Evolutionary conservation across 30 jellyfish, hydroid and myxozoan genomes (phyloP).

Genomic region (Pseudorhiza aurosa): DNA sequence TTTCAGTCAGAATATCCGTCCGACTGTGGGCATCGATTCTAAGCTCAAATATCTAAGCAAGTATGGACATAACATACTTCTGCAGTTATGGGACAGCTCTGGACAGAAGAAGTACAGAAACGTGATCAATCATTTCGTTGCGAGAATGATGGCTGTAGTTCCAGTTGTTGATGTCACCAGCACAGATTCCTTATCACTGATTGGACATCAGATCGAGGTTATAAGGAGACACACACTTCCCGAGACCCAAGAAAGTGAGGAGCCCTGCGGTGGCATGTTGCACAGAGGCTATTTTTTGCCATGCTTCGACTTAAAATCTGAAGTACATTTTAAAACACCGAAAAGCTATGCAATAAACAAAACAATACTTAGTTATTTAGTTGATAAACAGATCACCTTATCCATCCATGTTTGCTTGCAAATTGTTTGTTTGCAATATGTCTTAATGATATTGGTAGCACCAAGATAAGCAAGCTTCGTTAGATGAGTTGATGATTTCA

Average conservation of each 20-base stretch:
- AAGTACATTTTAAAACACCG: background rate
- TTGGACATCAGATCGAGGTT: slow-evolving; percentile 65
- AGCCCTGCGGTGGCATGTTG: too few species aligned
- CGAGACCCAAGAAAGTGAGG: slow-evolving; percentile 44
- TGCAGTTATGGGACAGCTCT: slow-evolving; percentile 78
- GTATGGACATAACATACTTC: slow-evolving; percentile 26
- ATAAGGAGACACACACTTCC: slow-evolving; percentile 20
- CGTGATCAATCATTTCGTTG: slow-evolving; percentile 34
- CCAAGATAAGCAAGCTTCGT: slow-evolving; percentile 41
- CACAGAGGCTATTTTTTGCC: too few species aligned
- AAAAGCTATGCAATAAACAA: too few species aligned
- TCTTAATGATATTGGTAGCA: slow-evolving; percentile 52
- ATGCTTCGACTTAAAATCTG: background rate
- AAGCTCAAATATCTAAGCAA: slow-evolving; percentile 13
- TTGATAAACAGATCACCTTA: slow-evolving; percentile 20
- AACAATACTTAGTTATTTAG: too few species aligned
- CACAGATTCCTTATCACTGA: slow-evolving; percentile 33
- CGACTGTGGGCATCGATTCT: slow-evolving; percentile 68
- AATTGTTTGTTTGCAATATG: slow-evolving; percentile 19
- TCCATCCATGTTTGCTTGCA: slow-evolving; percentile 47
- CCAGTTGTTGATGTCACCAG: slow-evolving; percentile 51
- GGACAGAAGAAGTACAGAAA: slow-evolving; percentile 50
- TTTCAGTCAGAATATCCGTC: too few species aligned
- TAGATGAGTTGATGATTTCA: slow-evolving; percentile 31
- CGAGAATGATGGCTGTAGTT: slow-evolving; percentile 57